These are phyloP conservation scores for Sminthopsis crassicaudata DNA, from an alignment of 2,113 vertebrate genomes.

Conservation along the genomic window DNA sequence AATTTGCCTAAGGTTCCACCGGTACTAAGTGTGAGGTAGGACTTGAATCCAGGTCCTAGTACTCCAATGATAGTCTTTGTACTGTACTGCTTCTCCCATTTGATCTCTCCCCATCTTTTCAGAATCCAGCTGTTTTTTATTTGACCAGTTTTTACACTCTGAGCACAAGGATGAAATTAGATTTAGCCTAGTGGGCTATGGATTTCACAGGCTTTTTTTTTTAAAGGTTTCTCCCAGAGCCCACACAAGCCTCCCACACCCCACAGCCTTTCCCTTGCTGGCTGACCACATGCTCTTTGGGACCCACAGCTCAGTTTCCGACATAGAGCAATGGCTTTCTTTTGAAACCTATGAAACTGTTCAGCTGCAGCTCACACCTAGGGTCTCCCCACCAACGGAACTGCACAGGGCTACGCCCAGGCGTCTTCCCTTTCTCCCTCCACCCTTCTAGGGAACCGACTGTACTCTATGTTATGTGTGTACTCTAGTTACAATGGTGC, in stretches of 20 bases:
- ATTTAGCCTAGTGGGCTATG: constrained; percentile 12
- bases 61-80: background rate
- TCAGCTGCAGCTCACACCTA: background rate
- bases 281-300: background rate
- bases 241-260: constrained; percentile 15
- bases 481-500: background rate
- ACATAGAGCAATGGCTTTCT: constrained; percentile 49
- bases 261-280: background rate
- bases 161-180: constrained; percentile 41
- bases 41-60: background rate
- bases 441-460: constrained; percentile 21
- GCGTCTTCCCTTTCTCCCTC: constrained; percentile 30
- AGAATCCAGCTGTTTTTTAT: constrained; percentile 32
- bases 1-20: background rate
- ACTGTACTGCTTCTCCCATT: background rate
- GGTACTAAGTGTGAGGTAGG: background rate
- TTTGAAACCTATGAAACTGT: constrained; percentile 52
- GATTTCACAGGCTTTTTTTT: constrained; percentile 47
- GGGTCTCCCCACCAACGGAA: background rate
- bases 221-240: constrained; percentile 16
- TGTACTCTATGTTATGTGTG: background rate
- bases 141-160: constrained; percentile 22
- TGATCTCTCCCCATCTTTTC: constrained; percentile 11
- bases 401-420: background rate
- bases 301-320: constrained; percentile 39